These are phyloP conservation scores for Oedothorax gibbosus DNA, from an alignment of 1,140 invertebrate species.

Conservation along the genomic window DNA sequence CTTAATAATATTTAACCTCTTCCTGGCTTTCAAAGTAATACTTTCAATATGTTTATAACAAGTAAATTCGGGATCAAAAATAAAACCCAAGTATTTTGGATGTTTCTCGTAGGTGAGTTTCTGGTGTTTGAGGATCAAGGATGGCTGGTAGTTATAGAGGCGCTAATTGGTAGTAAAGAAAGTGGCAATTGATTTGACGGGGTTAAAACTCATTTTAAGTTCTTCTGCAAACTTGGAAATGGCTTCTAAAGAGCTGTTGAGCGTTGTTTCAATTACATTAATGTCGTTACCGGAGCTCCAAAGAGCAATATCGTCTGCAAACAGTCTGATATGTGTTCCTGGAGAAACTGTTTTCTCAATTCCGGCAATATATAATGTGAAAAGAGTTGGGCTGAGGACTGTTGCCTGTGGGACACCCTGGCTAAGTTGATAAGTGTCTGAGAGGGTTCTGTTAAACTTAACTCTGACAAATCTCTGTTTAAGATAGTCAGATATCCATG, in stretches of 20 bases:
- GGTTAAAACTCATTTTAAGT: background rate
- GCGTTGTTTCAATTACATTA: too few relatives aligned
- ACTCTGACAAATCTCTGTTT: conserved; percentile 1
- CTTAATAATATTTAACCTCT: too few relatives aligned
- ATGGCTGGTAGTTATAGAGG: conserved; percentile 15
- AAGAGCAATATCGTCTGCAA: conserved; percentile 18
- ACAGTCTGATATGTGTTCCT: background rate
- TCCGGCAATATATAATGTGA: background rate
- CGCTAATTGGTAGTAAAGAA: background rate
- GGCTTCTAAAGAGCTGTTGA: too few relatives aligned
- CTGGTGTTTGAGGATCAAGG: too few relatives aligned
- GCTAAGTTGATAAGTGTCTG: background rate
- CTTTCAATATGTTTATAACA: too few relatives aligned
- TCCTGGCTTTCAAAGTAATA: too few relatives aligned
- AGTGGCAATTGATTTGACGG: too few relatives aligned
- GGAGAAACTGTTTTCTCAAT: too few relatives aligned
- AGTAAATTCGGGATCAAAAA: too few relatives aligned
- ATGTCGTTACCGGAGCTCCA: conserved; percentile 7
- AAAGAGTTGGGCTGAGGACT: conserved; percentile 8
- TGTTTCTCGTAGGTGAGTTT: too few relatives aligned
- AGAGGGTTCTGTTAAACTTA: conserved; percentile 1
- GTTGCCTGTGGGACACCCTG: conserved; percentile 3
- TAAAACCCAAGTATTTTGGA: too few relatives aligned
- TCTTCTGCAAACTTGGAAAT: too few relatives aligned
- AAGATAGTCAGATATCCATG: background rate